Percentiles rank a stretch among this genome's conserved stretches.
phyloP scores from a whole-genome alignment of 2,888 invertebrate species.

The Chromoteleia sp. region DNA sequence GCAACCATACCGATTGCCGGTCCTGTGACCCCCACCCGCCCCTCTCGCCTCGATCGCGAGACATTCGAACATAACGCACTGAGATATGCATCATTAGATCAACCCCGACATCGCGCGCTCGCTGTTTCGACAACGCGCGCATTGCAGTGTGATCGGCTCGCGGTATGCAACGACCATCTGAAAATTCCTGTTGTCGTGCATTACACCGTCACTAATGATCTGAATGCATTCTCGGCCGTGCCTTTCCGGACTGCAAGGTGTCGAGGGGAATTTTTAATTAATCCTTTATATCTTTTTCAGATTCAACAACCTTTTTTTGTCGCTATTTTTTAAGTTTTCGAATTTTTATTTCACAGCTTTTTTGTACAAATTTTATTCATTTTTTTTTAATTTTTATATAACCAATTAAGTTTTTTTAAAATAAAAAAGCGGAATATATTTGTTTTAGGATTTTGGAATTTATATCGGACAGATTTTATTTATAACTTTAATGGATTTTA shows the following conservation, averaged over 20 bases:
- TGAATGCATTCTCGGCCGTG: slow-evolving; percentile 47
- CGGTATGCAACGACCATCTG: slow-evolving; percentile 58
- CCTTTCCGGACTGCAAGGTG: slow-evolving; percentile 3
- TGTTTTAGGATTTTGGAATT: too few relatives aligned
- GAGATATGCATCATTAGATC: slow-evolving; percentile 83
- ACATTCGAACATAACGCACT: slow-evolving; percentile 83
- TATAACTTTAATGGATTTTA: too few relatives aligned
- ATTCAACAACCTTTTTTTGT: too few relatives aligned
- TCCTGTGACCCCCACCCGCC: slow-evolving; percentile 72
- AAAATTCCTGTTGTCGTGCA: slow-evolving; percentile 64
- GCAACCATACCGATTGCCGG: slow-evolving; percentile 74
- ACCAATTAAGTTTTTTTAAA: too few relatives aligned
- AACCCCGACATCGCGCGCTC: slow-evolving; percentile 56
- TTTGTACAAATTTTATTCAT: too few relatives aligned
- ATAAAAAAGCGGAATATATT: too few relatives aligned
- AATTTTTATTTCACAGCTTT: too few relatives aligned
- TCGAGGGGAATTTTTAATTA: slow-evolving; percentile 14
- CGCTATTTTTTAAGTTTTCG: too few relatives aligned
- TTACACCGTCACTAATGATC: slow-evolving; percentile 59
- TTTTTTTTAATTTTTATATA: too few relatives aligned
- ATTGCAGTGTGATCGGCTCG: slow-evolving; percentile 54
- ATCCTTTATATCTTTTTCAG: not conserved
- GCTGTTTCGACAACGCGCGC: slow-evolving; percentile 55
- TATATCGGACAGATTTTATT: too few relatives aligned
- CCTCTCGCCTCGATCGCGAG: slow-evolving; percentile 73